Percentiles rank a stretch among this genome's conserved stretches.
phyloP scores from a whole-genome alignment of 2,113 vertebrate genomes.

The Octodon degus region DNA sequence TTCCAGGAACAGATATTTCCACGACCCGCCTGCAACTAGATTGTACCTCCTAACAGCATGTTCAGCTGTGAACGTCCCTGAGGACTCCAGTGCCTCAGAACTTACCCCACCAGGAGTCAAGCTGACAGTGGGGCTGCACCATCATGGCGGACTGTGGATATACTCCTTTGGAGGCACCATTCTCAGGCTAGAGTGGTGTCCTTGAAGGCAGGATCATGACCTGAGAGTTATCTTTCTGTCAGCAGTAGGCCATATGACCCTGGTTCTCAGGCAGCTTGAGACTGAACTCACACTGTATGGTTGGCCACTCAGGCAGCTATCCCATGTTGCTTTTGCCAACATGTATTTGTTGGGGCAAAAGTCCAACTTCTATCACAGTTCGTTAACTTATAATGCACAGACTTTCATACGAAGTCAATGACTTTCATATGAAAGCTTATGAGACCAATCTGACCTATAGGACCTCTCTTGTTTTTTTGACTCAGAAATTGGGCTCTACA shows the following conservation, averaged over 20 bases:
- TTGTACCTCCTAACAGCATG: background rate
- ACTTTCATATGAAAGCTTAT: background rate
- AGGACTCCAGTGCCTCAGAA: background rate
- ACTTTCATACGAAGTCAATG: background rate
- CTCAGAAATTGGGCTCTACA: background rate
- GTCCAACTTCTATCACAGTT: background rate
- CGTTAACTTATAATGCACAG: background rate
- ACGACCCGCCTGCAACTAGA: background rate
- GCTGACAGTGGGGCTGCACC: background rate
- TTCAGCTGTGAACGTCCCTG: background rate
- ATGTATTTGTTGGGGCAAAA: constrained; percentile 20
- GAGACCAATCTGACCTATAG: background rate
- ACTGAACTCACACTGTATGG: background rate
- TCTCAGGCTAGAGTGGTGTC: background rate
- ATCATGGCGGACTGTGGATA: background rate
- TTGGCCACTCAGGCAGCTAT: background rate
- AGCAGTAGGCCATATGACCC: background rate
- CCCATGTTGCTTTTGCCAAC: background rate
- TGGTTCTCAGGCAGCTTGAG: background rate
- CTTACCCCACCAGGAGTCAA: background rate
- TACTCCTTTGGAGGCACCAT: background rate
- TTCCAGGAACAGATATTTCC: background rate
- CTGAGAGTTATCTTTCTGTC: background rate
- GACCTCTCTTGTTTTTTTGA: background rate
- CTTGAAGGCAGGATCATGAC: background rate